Conservation (phyloP, 2,888 invertebrate species). For the Strigamia transsilvanica region DNA sequence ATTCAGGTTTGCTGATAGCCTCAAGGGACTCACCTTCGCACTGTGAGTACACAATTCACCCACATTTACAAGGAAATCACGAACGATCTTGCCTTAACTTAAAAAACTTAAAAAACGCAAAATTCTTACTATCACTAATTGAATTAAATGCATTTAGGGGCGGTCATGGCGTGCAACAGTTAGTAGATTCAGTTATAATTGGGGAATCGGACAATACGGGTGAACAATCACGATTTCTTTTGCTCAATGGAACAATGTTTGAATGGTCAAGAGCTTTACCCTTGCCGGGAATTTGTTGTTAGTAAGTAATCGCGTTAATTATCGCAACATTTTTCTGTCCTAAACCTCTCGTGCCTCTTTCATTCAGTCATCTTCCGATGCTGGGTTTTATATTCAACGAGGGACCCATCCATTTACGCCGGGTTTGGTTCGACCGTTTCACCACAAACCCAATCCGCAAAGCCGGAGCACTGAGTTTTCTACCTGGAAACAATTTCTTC, state of each 20-base stretch:
- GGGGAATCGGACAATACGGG: slow-evolving; percentile 49
- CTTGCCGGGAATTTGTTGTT: slow-evolving; percentile 50
- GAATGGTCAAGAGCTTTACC: slow-evolving; percentile 52
- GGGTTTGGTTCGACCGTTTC: slow-evolving; percentile 50
- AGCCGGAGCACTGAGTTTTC: slow-evolving; percentile 48
- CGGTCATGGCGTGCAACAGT: slow-evolving; percentile 19
- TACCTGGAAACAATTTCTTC: slow-evolving; percentile 42
- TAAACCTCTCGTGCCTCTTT: background rate
- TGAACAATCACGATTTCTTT: slow-evolving; percentile 50
- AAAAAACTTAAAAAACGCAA: background rate
- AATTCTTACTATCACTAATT: background rate
- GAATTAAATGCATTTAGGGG: slow-evolving; percentile 29
- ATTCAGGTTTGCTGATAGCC: slow-evolving; percentile 50
- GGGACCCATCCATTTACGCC: slow-evolving; percentile 28
- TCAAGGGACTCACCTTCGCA: slow-evolving; percentile 52
- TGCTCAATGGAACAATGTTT: slow-evolving; percentile 50
- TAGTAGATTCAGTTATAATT: slow-evolving; percentile 48
- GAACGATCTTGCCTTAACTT: background rate
- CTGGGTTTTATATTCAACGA: slow-evolving; percentile 52
- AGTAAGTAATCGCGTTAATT: slow-evolving; percentile 10
- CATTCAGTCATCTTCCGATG: slow-evolving; percentile 30
- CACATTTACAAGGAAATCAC: background rate
- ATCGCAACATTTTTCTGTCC: background rate
- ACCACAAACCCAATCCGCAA: slow-evolving; percentile 27
- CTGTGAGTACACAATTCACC: slow-evolving; percentile 33